phyloP scores from a whole-genome alignment of 2,797 vertebrate species.

The Xiphophorus birchmanni region DNA sequence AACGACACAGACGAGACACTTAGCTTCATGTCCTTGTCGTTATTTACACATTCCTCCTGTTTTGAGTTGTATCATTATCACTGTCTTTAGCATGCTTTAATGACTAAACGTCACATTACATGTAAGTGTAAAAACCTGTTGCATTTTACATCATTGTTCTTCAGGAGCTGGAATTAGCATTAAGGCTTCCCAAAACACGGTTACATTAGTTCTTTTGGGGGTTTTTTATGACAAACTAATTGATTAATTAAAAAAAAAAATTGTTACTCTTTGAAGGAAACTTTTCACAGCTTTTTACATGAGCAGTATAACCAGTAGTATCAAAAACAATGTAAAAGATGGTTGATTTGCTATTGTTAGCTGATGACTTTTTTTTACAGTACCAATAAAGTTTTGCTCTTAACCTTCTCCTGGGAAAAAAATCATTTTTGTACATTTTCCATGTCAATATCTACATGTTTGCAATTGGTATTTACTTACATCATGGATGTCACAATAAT shows the following conservation, averaged over 20 bases:
- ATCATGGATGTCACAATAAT: not conserved
- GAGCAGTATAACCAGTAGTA: constrained; percentile 69
- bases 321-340: constrained; percentile 75
- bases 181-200: not conserved
- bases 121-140: not conserved
- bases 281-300: constrained; percentile 1
- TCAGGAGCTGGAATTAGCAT: not conserved
- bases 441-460: not conserved
- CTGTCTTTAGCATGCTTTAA: not conserved
- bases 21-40: not conserved
- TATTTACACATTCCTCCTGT: constrained; percentile 5
- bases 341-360: constrained; percentile 56
- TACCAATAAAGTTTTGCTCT: constrained; percentile 84
- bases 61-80: not conserved
- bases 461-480: not conserved
- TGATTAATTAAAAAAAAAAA: constrained; percentile 40
- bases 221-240: not conserved
- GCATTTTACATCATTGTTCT: not conserved
- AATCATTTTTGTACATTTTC: not conserved
- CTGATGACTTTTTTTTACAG: constrained; percentile 70
- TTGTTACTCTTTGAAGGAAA: constrained; percentile 26
- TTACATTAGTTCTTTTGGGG: not conserved
- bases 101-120: not conserved
- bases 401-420: constrained; percentile 63
- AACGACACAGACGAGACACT: not conserved